Base-by-base conservation (phyloP, 1,140 invertebrate species). In the Hylaeus anthracinus region DNA sequence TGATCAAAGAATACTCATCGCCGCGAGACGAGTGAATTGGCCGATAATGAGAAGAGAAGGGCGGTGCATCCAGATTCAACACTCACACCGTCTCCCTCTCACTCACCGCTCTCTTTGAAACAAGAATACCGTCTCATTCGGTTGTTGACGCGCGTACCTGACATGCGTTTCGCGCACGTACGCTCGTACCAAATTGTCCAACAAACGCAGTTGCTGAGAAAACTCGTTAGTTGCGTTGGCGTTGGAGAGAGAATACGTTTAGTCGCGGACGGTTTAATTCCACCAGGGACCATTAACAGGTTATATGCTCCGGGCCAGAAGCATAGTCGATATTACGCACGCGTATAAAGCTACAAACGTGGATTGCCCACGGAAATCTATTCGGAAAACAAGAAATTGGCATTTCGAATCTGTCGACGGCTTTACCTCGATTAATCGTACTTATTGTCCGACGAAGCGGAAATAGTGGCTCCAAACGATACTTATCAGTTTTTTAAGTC, bases 181-280 rank as follows among this genome's bases (percentile, higher is more conserved):
- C 67, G 48, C 71, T 64, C 56, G 74, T 71, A 73, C 60, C 72
- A 86, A 87, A 88, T 81, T 67, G 78, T 79, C 76, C 72, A 80
- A 85, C 84, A 88, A 84, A 88, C 76, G 66, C 41, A 39, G 71
- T 60, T 64, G 69, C 73, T 26, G 26, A 26, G 86, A 88, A 83
- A 84, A 81, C 88, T 88, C 84, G 88, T 89, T 88, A 89, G 79
- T 60, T 43, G 74, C 41, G 83, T 67, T 14, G 56, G 74, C 41
- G 83, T 67, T 14, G 56, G 64, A 73, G 64, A 65, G 73, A 65
- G 73, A 77, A 77, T 66, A 26, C 53, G 41, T 39, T 48, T 26
- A 67, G 64, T 26, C 80, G 64, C 77, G 69, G 60, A 71, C 72
- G 39, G 45, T 88, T 88, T 88, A 81, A 88, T 89, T 87, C 76